These are phyloP conservation scores for Urechis unicinctus DNA, from an alignment of 2,888 invertebrate genomes.

Conservation along the genomic window DNA sequence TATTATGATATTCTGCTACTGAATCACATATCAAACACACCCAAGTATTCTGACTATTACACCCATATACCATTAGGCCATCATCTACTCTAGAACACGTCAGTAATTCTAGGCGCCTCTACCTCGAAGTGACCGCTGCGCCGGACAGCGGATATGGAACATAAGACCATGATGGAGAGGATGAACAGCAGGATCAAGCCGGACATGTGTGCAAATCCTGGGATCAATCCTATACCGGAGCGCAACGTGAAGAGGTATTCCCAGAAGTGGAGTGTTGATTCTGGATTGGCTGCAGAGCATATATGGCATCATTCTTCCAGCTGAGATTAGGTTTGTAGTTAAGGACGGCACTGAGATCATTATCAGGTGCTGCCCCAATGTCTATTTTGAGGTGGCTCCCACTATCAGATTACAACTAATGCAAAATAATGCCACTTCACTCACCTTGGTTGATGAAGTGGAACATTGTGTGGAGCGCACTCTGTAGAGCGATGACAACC, in stretches of 20 bases:
- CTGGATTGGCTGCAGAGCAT: too few relatives aligned
- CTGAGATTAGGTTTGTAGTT: too few relatives aligned
- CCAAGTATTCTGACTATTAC: too few relatives aligned
- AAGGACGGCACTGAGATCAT: too few relatives aligned
- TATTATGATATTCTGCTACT: too few relatives aligned
- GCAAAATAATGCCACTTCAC: conserved; percentile 15
- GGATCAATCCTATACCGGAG: conserved; percentile 68
- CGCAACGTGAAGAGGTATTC: conserved; percentile 70
- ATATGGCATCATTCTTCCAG: too few relatives aligned
- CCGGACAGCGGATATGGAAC: conserved; percentile 80
- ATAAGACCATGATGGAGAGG: conserved; percentile 70
- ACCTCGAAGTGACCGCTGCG: conserved; percentile 86
- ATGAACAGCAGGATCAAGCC: conserved; percentile 70
- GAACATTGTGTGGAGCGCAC: conserved; percentile 73
- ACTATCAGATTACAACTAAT: not conserved
- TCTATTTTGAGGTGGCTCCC: too few relatives aligned
- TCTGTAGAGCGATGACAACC: conserved; percentile 67
- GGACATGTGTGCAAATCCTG: conserved; percentile 78
- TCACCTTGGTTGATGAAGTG: conserved; percentile 83
- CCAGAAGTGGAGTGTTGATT: conserved; percentile 10
- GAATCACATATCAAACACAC: too few relatives aligned
- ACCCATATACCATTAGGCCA: too few relatives aligned
- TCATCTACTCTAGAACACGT: too few relatives aligned
- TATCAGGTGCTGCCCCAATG: too few relatives aligned
- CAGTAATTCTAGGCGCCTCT: too few relatives aligned